These are phyloP conservation scores for Scaptodrosophila latifasciaeformis DNA, from an alignment of 2,888 invertebrate genomes.

Conservation along the genomic window DNA sequence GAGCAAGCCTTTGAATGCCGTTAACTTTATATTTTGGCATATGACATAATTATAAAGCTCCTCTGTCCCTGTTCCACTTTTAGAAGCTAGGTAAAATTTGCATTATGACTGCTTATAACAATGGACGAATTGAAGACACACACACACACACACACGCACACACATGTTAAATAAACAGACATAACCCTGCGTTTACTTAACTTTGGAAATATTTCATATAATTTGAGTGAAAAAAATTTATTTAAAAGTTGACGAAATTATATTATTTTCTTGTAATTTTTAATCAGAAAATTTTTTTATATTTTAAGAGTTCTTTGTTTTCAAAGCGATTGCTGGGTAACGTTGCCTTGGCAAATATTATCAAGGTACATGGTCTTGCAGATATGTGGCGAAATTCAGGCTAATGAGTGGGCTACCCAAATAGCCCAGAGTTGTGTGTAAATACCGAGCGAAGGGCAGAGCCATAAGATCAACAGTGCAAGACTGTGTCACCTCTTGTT, in stretches of 20 bases:
- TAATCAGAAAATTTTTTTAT: no score
- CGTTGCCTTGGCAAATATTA: not conserved
- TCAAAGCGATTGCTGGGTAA: constrained; percentile 16
- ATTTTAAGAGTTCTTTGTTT: no score
- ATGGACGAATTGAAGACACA: no score
- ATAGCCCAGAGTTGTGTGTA: not conserved
- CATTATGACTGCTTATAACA: not conserved
- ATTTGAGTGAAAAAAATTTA: no score
- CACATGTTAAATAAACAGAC: no score
- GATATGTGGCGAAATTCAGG: not conserved
- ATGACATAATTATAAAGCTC: constrained; percentile 34
- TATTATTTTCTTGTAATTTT: no score
- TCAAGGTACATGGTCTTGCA: constrained; percentile 4
- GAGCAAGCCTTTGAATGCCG: constrained; percentile 30
- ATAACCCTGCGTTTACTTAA: no score
- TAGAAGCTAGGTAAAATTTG: not conserved
- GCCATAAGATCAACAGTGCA: no score
- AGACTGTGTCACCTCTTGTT: no score
- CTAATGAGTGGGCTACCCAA: not conserved
- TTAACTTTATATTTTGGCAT: constrained; percentile 25
- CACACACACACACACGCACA: no score
- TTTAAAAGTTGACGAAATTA: no score
- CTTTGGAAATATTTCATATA: no score
- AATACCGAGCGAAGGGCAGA: constrained; percentile 18
- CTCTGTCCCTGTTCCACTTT: constrained; percentile 16